A percentile compares a stretch with the other conserved stretches of the same genome.
Conservation (phyloP, 2,888 invertebrate species). For the Cheilosia variabilis region DNA sequence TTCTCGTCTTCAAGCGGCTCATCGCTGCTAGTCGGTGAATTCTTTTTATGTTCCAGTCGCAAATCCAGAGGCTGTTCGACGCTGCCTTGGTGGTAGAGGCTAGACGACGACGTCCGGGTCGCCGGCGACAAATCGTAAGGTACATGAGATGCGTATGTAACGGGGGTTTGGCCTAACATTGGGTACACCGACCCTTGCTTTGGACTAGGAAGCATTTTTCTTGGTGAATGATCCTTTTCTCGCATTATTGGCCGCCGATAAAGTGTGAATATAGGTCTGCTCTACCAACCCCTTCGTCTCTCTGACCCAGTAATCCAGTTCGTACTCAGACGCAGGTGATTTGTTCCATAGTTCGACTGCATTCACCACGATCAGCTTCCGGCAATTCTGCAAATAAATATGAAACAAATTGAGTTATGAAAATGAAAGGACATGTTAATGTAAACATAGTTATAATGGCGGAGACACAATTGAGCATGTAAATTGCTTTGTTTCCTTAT, state of each 20-base stretch:
- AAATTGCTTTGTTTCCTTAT: conserved; percentile 51
- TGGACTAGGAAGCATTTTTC: conserved; percentile 92
- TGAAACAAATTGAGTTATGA: conserved; percentile 32
- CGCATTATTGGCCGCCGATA: conserved; percentile 86
- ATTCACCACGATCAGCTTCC: conserved; percentile 62
- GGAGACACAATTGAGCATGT: conserved; percentile 34
- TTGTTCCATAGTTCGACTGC: conserved; percentile 66
- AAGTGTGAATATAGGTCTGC: conserved; percentile 52
- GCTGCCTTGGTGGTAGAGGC: conserved; percentile 81
- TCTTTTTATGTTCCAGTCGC: conserved; percentile 92
- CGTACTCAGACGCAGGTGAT: conserved; percentile 47
- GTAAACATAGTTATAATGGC: neutral
- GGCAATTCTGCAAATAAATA: conserved; percentile 55
- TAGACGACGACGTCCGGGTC: conserved; percentile 80
- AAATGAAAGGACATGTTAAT: conserved; percentile 61
- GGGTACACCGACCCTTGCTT: conserved; percentile 91
- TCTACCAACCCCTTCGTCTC: conserved; percentile 25
- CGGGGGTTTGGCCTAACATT: conserved; percentile 85
- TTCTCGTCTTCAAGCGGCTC: conserved; percentile 91
- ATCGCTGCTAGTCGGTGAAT: conserved; percentile 78
- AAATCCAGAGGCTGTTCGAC: conserved; percentile 94
- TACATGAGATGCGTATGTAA: conserved; percentile 85
- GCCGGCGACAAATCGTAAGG: conserved; percentile 87
- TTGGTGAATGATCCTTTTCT: conserved; percentile 96
- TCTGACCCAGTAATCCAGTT: conserved; percentile 62